A percentile compares a stretch with the other conserved stretches of the same genome.
phyloP scores from a whole-genome alignment of 2,797 vertebrate genomes.

The Taeniopygia guttata region DNA sequence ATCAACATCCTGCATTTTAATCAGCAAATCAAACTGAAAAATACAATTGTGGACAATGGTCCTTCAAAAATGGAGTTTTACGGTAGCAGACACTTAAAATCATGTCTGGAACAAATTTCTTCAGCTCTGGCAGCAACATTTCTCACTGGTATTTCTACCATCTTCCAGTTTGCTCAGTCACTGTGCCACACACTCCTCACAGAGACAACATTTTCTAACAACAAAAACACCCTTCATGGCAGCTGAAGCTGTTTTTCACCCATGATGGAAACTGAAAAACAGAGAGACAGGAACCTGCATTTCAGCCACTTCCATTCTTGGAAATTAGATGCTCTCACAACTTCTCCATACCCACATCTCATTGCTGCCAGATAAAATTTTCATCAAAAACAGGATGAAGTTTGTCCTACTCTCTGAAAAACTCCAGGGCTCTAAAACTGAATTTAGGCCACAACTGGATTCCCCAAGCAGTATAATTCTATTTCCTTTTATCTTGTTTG shows the following conservation, averaged over 20 bases:
- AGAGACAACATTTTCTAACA: constrained; percentile 17
- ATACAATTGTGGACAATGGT: neutral
- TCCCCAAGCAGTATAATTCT: neutral
- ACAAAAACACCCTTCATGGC: neutral
- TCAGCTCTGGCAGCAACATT: neutral
- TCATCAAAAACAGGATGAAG: neutral
- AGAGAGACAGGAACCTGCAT: neutral
- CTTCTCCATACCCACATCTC: neutral
- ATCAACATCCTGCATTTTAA: neutral
- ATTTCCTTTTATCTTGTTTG: neutral
- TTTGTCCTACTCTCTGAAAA: neutral
- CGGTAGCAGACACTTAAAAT: neutral
- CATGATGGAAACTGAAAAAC: neutral
- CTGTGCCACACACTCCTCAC: neutral
- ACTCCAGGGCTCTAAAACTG: neutral
- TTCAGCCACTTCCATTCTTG: constrained; percentile 30
- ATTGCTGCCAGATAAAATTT: neutral
- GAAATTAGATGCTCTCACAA: neutral
- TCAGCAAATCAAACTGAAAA: neutral
- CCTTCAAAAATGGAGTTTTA: neutral
- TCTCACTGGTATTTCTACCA: neutral
- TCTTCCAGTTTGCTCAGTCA: neutral
- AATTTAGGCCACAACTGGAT: neutral
- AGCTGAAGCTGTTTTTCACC: constrained; percentile 20
- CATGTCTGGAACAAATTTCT: constrained; percentile 3